Evolutionary conservation across 2,888 invertebrate species (phyloP).

Genomic region (Papilio elwesi): DNA sequence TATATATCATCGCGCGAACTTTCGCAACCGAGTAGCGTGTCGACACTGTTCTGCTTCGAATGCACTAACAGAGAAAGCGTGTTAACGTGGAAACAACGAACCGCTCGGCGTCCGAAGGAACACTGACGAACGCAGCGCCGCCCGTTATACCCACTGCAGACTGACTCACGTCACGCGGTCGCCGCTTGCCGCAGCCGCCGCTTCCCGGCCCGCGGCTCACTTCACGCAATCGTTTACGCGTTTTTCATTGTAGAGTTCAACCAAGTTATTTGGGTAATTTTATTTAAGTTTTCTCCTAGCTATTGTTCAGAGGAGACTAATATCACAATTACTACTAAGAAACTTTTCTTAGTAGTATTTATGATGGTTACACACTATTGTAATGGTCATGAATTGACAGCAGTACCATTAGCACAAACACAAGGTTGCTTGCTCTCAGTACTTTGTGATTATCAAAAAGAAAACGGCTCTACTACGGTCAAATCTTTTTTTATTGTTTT

Average conservation of each 20-base stretch:
- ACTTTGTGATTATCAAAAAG: not conserved
- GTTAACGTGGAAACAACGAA: constrained; percentile 44
- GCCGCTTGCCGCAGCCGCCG: constrained; percentile 29
- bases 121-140: constrained; percentile 49
- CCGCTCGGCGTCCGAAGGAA: constrained; percentile 46
- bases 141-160: constrained; percentile 50
- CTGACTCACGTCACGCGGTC: constrained; percentile 49
- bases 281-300: not conserved
- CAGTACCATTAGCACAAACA: not conserved
- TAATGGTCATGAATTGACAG: not conserved
- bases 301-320: not conserved
- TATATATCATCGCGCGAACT: constrained; percentile 84
- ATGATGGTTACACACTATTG: not conserved
- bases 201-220: constrained; percentile 22
- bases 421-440: not conserved
- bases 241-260: not conserved
- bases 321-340: not conserved
- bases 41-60: constrained; percentile 75
- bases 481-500: not conserved
- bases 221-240: constrained; percentile 22
- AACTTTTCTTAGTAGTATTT: not conserved
- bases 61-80: constrained; percentile 66
- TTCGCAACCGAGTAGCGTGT: constrained; percentile 81
- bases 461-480: not conserved
- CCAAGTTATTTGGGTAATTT: not conserved